Evolutionary conservation across 2,797 vertebrate genomes (phyloP).

Genomic region (Valencia hispanica): DNA sequence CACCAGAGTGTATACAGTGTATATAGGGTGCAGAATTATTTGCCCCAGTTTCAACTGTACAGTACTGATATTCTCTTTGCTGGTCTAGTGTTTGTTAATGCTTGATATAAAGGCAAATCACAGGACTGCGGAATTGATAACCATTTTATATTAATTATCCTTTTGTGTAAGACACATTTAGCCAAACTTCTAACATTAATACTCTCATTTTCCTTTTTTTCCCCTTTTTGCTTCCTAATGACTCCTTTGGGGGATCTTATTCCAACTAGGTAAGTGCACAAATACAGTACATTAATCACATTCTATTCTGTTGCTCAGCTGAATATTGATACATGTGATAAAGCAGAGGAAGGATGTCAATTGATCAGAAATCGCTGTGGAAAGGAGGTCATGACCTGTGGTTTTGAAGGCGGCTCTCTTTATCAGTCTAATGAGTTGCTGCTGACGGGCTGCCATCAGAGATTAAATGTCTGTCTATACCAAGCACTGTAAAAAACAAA

Average conservation of each 20-base stretch:
- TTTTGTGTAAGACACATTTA: background rate
- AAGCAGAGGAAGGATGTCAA: slow-evolving; percentile 20
- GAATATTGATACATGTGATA: slow-evolving; percentile 47
- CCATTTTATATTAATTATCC: background rate
- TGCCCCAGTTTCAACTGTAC: too few species aligned
- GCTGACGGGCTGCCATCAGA: slow-evolving; percentile 40
- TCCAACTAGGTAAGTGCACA: slow-evolving; percentile 71
- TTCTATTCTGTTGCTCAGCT: slow-evolving; percentile 15
- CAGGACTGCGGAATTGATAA: background rate
- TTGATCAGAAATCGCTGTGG: slow-evolving; percentile 53
- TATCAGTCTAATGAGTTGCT: slow-evolving; percentile 58
- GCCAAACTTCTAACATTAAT: slow-evolving; percentile 15
- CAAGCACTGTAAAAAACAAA: slow-evolving; percentile 18
- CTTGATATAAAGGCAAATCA: background rate
- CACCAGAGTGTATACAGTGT: too few species aligned
- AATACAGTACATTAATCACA: slow-evolving; percentile 41
- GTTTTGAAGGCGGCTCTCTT: slow-evolving; percentile 39
- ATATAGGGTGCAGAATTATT: too few species aligned
- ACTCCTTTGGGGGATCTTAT: slow-evolving; percentile 12
- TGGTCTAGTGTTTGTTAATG: background rate
- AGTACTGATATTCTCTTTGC: too few species aligned
- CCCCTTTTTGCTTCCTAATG: slow-evolving; percentile 27
- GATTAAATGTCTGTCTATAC: slow-evolving; percentile 28
- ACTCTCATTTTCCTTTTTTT: slow-evolving; percentile 21
- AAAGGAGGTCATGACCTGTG: slow-evolving; percentile 47